phyloP scores from a whole-genome alignment of 2,113 vertebrate genomes.

The Etheostoma cragini region DNA sequence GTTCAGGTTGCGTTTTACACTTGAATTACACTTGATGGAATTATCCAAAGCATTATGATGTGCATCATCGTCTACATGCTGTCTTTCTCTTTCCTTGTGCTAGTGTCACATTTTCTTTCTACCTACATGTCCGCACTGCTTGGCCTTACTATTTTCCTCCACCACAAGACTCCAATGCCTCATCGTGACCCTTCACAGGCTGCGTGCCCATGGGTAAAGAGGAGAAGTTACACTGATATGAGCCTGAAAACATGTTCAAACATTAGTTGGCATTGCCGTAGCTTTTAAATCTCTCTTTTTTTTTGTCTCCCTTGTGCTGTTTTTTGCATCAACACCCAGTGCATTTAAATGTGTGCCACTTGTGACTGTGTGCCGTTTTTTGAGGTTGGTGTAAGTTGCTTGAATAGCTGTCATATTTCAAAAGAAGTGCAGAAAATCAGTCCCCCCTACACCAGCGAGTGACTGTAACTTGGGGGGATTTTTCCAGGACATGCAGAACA shows the following conservation, averaged over 20 bases:
- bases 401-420: conserved; percentile 40
- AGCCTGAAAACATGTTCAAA: conserved; percentile 46
- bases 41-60: conserved; percentile 6
- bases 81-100: conserved; percentile 15
- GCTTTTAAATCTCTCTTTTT: conserved; percentile 15
- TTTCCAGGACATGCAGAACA: conserved; percentile 69
- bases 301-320: conserved; percentile 2
- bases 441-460: conserved; percentile 19
- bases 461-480: conserved; percentile 48
- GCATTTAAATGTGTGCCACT: conserved; percentile 28
- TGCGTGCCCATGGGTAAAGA: conserved; percentile 45
- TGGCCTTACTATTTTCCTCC: conserved; percentile 13
- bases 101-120: conserved; percentile 35
- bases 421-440: conserved; percentile 41
- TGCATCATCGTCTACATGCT: conserved; percentile 3
- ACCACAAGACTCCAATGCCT: conserved; percentile 24
- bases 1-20: not conserved
- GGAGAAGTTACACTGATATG: conserved; percentile 58
- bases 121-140: conserved; percentile 12
- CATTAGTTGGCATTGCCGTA: conserved; percentile 37
- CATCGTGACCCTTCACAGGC: conserved; percentile 26
- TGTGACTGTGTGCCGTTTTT: conserved; percentile 36
- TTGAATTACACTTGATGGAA: conserved; percentile 25
- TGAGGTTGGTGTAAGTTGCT: conserved; percentile 35
- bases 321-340: conserved; percentile 19